A percentile compares a stretch with the other conserved stretches of the same genome.
phyloP scores from a whole-genome alignment of 1,140 invertebrate genomes.

The Gryon sp. region DNA sequence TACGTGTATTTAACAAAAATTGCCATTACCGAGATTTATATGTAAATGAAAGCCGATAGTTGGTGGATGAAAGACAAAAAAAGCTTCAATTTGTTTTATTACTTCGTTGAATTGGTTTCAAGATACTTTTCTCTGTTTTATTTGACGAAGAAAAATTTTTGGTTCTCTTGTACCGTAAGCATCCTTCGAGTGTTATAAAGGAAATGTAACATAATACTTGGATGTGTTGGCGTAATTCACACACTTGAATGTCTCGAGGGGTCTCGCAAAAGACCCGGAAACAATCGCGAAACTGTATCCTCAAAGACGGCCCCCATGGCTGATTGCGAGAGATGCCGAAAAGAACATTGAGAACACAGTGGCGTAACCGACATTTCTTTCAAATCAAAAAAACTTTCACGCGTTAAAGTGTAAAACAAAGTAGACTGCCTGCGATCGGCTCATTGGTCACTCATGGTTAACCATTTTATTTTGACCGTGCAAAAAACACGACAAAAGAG shows the following conservation, averaged over 20 bases:
- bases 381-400: slow-evolving; percentile 50
- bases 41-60: too few species aligned
- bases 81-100: too few species aligned
- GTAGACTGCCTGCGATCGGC: not conserved
- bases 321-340: slow-evolving; percentile 36
- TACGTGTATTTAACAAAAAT: too few species aligned
- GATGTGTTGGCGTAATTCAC: slow-evolving; percentile 56
- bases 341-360: slow-evolving; percentile 29
- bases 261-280: slow-evolving; percentile 52
- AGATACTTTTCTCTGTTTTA: not conserved
- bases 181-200: slow-evolving; percentile 28
- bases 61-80: too few species aligned
- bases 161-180: not conserved
- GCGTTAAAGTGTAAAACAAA: slow-evolving; percentile 21
- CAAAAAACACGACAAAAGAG: too few species aligned
- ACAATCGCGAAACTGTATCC: slow-evolving; percentile 57
- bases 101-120: not conserved
- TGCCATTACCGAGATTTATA: too few species aligned
- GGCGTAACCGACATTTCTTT: slow-evolving; percentile 49
- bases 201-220: slow-evolving; percentile 48
- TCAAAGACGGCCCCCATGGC: slow-evolving; percentile 43
- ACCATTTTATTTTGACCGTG: too few species aligned
- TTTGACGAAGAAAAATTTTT: slow-evolving; percentile 9
- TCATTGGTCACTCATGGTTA: too few species aligned
- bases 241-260: slow-evolving; percentile 37